phyloP scores from a whole-genome alignment of 1,140 invertebrate genomes.

The Pomacea maculata region DNA sequence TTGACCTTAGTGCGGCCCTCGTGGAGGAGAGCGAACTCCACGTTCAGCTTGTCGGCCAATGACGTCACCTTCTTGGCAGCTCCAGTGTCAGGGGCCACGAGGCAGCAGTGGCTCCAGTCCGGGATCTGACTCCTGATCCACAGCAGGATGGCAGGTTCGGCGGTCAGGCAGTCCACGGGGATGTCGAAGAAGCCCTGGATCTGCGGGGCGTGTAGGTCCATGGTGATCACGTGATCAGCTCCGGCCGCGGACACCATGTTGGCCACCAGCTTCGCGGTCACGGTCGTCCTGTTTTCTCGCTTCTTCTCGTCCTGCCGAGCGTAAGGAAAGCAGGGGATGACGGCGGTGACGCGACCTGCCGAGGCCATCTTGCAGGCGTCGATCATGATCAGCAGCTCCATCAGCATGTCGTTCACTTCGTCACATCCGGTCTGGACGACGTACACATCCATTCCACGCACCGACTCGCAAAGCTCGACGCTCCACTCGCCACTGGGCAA shows the following conservation, averaged over 20 bases:
- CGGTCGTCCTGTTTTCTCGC: slow-evolving; percentile 98
- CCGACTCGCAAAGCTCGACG: slow-evolving; percentile 98
- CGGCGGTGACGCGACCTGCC: slow-evolving; percentile 96
- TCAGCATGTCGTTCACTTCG: slow-evolving; percentile 98
- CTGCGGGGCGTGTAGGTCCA: slow-evolving; percentile 99
- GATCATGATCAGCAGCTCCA: slow-evolving; percentile 99
- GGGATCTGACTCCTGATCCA: slow-evolving; percentile 99
- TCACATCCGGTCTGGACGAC: slow-evolving; percentile 98
- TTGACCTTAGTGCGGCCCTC: slow-evolving; percentile 98
- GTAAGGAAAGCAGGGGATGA: slow-evolving; percentile 98
- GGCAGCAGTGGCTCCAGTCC: slow-evolving; percentile 97
- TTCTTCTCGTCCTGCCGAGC: slow-evolving; percentile 99
- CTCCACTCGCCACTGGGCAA: slow-evolving; percentile 99
- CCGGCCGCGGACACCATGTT: slow-evolving; percentile 98
- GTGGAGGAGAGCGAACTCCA: slow-evolving; percentile 98
- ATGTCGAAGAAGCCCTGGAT: slow-evolving; percentile 99
- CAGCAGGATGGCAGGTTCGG: slow-evolving; percentile 97
- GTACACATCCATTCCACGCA: slow-evolving; percentile 98
- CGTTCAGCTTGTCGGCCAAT: slow-evolving; percentile 93
- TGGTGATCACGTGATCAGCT: slow-evolving; percentile 99
- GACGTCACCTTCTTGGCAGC: slow-evolving; percentile 96
- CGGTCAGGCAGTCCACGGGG: slow-evolving; percentile 98
- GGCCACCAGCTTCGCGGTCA: slow-evolving; percentile 97
- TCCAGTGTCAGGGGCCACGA: slow-evolving; percentile 98
- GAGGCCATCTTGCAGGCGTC: slow-evolving; percentile 99